Conservation (phyloP, 2,797 vertebrate genomes). For the Gymnopithys bicolor region DNA sequence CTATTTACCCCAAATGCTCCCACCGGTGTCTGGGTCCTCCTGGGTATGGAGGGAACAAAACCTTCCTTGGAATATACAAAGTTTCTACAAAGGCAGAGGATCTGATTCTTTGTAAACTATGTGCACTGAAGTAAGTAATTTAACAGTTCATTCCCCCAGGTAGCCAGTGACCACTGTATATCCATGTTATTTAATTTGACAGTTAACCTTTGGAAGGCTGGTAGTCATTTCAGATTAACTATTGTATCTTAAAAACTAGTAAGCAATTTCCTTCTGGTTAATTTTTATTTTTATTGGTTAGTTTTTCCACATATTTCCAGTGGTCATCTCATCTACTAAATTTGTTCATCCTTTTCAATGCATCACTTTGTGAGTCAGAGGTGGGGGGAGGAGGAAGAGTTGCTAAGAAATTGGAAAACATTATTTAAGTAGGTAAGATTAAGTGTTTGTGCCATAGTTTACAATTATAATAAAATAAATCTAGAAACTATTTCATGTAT, state of each 20-base stretch:
- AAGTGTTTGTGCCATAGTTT: conserved; percentile 64
- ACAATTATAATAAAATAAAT: conserved; percentile 72
- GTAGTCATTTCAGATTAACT: conserved; percentile 60
- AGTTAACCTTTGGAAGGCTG: conserved; percentile 53
- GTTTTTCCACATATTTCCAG: background rate
- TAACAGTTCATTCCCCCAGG: conserved; percentile 53
- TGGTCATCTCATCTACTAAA: background rate
- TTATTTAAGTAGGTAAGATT: conserved; percentile 66
- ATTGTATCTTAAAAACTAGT: conserved; percentile 48
- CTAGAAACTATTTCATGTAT: conserved; percentile 67
- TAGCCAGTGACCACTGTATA: conserved; percentile 44
- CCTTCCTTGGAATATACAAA: conserved; percentile 7
- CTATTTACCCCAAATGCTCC: conserved; percentile 69
- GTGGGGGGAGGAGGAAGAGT: background rate
- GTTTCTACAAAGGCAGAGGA: conserved; percentile 29
- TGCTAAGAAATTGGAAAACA: conserved; percentile 43
- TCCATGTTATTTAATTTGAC: conserved; percentile 40
- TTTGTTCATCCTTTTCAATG: background rate
- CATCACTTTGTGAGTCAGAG: conserved; percentile 24
- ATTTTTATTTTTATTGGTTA: conserved; percentile 29
- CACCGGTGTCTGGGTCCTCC: conserved; percentile 59
- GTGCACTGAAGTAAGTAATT: conserved; percentile 51
- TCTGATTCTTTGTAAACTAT: conserved; percentile 44
- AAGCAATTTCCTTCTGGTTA: conserved; percentile 42
- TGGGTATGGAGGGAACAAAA: conserved; percentile 40